Evolutionary conservation across 2,888 invertebrate species (phyloP).

Genomic region (Thymelicus sylvestris): DNA sequence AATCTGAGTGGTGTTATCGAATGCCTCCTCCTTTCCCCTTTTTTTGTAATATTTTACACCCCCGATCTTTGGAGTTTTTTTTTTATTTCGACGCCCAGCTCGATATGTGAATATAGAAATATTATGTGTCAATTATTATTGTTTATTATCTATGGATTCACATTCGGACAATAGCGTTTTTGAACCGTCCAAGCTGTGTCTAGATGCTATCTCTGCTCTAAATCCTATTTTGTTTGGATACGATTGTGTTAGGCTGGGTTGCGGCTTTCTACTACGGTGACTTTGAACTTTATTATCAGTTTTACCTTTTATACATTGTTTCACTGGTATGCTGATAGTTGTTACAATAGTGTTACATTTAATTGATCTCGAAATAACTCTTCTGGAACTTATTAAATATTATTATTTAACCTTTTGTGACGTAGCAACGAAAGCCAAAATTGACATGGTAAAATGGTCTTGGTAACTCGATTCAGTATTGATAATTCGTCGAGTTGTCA

Average conservation of each 20-base stretch:
- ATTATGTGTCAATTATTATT: conserved; percentile 37
- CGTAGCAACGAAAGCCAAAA: no score
- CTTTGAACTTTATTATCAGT: neutral
- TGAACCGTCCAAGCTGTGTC: conserved; percentile 46
- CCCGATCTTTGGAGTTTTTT: conserved; percentile 12
- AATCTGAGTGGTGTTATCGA: conserved; percentile 3
- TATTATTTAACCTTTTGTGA: no score
- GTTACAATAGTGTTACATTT: neutral
- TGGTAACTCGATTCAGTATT: no score
- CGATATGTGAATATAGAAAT: conserved; percentile 36
- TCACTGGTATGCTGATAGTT: neutral
- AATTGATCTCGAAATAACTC: neutral
- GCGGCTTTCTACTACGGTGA: neutral
- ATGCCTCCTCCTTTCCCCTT: neutral
- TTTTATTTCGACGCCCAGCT: conserved; percentile 28
- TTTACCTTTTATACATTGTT: neutral
- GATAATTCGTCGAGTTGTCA: no score
- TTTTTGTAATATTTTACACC: conserved; percentile 25
- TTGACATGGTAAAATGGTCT: no score
- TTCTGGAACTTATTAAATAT: neutral
- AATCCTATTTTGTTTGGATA: conserved; percentile 46
- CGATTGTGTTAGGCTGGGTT: conserved; percentile 10
- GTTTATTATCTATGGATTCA: conserved; percentile 28
- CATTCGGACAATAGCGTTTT: conserved; percentile 52
- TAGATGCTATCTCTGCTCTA: conserved; percentile 48